Evolutionary conservation across 2,888 invertebrate genomes (phyloP).

Genomic region (Ophioninae sp.): DNA sequence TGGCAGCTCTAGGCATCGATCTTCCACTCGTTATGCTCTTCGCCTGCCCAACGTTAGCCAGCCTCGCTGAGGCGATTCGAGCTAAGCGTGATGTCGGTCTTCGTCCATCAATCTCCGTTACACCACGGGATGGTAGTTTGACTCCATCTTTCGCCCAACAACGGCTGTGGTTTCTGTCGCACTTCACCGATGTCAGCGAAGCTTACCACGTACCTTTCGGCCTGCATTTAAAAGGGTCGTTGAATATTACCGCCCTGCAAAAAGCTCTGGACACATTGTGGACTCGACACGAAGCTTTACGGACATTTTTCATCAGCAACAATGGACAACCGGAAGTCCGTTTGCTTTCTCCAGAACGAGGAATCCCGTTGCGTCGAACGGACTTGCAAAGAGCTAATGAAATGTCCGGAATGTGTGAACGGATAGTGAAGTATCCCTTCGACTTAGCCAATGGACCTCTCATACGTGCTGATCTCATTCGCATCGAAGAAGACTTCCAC

Average conservation of each 20-base stretch:
- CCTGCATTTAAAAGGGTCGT: background rate
- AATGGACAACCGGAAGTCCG: constrained; percentile 1
- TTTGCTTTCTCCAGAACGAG: background rate
- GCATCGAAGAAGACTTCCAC: background rate
- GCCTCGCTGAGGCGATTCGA: constrained; percentile 2
- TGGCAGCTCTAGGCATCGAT: constrained; percentile 11
- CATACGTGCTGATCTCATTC: constrained; percentile 13
- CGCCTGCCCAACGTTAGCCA: background rate
- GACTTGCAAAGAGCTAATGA: background rate
- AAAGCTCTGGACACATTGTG: constrained; percentile 13
- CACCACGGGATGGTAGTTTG: background rate
- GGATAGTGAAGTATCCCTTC: background rate
- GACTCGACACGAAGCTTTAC: constrained; percentile 13
- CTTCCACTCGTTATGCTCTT: background rate
- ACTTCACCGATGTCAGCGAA: constrained; percentile 1
- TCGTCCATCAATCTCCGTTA: background rate
- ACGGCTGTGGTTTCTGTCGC: constrained; percentile 17
- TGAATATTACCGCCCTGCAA: background rate
- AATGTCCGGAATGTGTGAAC: background rate
- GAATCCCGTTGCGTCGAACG: constrained; percentile 1
- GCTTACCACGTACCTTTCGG: constrained; percentile 23
- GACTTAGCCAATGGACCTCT: constrained; percentile 9
- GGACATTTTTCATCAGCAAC: constrained; percentile 15
- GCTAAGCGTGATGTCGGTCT: background rate
- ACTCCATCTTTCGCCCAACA: constrained; percentile 27